phyloP scores from a whole-genome alignment of 2,113 vertebrate genomes.

The Anoplopoma fimbria region DNA sequence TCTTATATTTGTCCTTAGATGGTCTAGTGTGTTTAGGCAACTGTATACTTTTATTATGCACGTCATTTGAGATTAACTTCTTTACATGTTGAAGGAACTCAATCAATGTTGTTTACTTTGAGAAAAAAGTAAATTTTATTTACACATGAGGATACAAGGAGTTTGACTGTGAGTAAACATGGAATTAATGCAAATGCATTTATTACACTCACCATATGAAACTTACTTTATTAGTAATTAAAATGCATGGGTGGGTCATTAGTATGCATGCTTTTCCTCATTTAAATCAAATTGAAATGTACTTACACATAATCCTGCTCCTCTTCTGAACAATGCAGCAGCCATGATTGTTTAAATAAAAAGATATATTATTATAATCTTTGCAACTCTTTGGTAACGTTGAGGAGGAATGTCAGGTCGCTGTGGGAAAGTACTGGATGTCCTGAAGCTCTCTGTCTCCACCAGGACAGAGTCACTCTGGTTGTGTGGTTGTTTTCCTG shows the following conservation, averaged over 20 bases:
- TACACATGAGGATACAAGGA: neutral
- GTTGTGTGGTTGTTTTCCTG: neutral
- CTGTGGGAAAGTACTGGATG: slow-evolving; percentile 19
- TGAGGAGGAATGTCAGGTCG: neutral
- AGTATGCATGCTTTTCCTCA: neutral
- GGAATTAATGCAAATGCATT: neutral
- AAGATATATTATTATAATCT: neutral
- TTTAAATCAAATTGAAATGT: neutral
- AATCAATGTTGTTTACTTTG: neutral
- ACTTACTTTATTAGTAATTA: neutral
- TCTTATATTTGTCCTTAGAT: neutral
- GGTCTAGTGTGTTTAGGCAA: no score
- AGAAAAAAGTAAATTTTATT: neutral
- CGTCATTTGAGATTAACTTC: neutral
- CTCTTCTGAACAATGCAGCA: slow-evolving; percentile 38
- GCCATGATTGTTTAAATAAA: slow-evolving; percentile 22
- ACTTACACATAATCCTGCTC: slow-evolving; percentile 27
- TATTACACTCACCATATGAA: no score
- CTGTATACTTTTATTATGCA: neutral
- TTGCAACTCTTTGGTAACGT: neutral
- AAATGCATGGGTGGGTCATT: neutral
- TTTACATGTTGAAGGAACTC: no score
- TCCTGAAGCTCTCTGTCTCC: neutral
- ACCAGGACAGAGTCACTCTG: neutral
- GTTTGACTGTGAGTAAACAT: neutral